Evolutionary conservation across 2,113 vertebrate species (phyloP).

Genomic region (Microtus ochrogaster): DNA sequence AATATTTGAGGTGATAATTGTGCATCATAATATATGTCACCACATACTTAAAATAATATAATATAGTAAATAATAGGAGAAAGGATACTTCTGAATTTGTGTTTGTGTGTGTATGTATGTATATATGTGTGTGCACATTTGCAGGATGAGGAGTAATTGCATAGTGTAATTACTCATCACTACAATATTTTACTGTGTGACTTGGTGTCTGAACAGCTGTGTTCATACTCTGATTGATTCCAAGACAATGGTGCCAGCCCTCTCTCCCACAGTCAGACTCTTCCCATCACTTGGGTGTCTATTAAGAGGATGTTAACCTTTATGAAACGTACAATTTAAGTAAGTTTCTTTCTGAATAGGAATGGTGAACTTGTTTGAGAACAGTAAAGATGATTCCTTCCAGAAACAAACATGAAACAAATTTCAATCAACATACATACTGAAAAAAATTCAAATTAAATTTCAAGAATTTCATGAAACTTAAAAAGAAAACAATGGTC

Average conservation of each 20-base stretch:
- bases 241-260: accelerated
- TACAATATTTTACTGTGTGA: not conserved
- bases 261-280: not conserved
- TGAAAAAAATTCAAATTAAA: not conserved
- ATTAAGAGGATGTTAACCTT: not conserved
- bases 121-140: not conserved
- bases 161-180: not conserved
- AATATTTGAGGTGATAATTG: conserved; percentile 11
- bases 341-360: not conserved
- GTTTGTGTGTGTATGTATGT: not conserved
- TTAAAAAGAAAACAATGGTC: not conserved
- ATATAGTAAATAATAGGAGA: not conserved
- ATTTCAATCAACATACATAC: not conserved
- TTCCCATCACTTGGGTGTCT: not conserved
- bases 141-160: not conserved
- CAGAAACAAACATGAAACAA: not conserved
- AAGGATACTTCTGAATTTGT: not conserved
- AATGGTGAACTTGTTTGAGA: conserved; percentile 3
- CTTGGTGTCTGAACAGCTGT: not conserved
- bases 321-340: not conserved
- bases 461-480: not conserved
- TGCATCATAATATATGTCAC: not conserved
- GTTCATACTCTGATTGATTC: not conserved
- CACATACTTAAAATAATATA: not conserved
- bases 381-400: not conserved